Percentiles rank a stretch among this genome's conserved stretches.
Evolutionary conservation across 2,888 invertebrate species (phyloP).

Genomic region (Balanococcus diminutus): DNA sequence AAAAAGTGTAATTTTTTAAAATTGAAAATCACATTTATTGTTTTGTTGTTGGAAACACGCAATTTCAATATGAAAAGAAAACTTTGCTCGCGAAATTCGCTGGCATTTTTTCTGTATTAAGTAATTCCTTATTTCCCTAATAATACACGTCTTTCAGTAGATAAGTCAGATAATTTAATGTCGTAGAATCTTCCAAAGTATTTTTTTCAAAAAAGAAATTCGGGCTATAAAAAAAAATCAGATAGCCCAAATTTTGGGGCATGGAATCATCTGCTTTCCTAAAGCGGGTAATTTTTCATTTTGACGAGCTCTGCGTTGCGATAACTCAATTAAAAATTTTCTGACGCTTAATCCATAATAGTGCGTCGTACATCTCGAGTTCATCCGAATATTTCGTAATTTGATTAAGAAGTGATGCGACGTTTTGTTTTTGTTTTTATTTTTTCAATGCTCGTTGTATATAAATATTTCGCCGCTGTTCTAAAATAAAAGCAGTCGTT

Average conservation of each 20-base stretch:
- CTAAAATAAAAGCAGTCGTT: too few species aligned
- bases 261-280: neutral
- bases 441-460: too few species aligned
- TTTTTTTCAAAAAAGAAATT: neutral
- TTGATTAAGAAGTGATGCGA: neutral
- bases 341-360: neutral
- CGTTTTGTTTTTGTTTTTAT: neutral
- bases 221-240: neutral
- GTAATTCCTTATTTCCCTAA: too few species aligned
- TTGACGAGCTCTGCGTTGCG: neutral
- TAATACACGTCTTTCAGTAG: neutral
- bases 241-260: neutral
- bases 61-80: neutral
- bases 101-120: neutral
- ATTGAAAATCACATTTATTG: neutral
- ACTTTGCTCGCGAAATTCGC: neutral
- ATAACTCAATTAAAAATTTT: neutral
- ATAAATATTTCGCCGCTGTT: too few species aligned
- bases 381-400: neutral
- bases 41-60: neutral
- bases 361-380: neutral
- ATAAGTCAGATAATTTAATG: too few species aligned
- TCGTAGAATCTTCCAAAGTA: neutral
- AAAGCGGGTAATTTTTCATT: slow-evolving; percentile 6
- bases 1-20: too few species aligned